Percentiles rank a stretch among this genome's conserved stretches.
Conservation (phyloP, 2,797 vertebrate species). For the Oreortyx pictus region DNA sequence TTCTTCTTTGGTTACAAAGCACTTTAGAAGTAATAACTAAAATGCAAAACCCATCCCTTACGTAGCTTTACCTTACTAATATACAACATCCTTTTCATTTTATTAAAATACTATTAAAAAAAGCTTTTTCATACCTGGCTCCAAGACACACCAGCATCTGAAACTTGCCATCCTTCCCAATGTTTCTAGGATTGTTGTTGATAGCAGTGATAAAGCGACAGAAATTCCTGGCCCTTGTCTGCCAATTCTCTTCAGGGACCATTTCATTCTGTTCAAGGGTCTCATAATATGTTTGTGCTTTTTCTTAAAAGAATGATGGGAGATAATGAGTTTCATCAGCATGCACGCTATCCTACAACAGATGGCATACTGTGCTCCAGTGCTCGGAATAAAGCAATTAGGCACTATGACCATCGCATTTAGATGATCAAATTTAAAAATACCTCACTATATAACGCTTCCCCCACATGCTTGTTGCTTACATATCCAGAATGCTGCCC, state of each 20-base stretch:
- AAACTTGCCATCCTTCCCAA: slow-evolving; percentile 99
- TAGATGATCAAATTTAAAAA: not conserved
- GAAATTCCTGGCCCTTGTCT: slow-evolving; percentile 92
- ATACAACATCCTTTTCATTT: not conserved
- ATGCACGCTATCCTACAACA: not conserved
- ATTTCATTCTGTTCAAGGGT: slow-evolving; percentile 90
- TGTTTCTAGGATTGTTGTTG: slow-evolving; percentile 93
- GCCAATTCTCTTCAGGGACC: slow-evolving; percentile 94
- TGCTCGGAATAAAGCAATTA: not conserved
- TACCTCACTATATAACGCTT: not conserved
- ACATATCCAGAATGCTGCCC: not conserved
- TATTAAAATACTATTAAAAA: not conserved
- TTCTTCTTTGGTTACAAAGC: not conserved
- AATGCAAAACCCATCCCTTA: not conserved
- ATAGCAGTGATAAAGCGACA: slow-evolving; percentile 96
- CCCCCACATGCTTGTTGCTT: not conserved
- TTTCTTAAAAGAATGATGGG: slow-evolving; percentile 83
- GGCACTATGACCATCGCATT: not conserved
- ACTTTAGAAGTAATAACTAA: not conserved
- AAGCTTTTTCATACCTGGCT: slow-evolving; percentile 85
- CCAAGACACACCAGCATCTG: slow-evolving; percentile 99
- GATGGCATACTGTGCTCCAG: not conserved
- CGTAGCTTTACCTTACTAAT: not conserved
- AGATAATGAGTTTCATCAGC: slow-evolving; percentile 7
- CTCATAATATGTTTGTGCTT: slow-evolving; percentile 96